A percentile compares a stretch with the other conserved stretches of the same genome.
These are phyloP conservation scores for Aphis gossypii DNA, from an alignment of 1,140 invertebrate genomes.

Conservation along the genomic window DNA sequence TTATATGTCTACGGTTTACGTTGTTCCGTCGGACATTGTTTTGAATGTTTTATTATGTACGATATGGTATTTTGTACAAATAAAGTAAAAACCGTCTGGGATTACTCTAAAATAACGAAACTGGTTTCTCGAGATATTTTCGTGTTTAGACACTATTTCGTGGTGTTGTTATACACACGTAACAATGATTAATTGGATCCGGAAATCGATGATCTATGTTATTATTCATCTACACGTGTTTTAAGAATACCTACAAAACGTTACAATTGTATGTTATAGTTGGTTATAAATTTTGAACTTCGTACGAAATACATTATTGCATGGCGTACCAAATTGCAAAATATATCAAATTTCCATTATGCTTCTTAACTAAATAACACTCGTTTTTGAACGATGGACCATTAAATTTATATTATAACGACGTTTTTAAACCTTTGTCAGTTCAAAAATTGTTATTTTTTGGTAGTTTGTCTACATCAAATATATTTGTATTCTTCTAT, in stretches of 20 bases:
- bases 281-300: neutral
- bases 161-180: neutral
- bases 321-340: neutral
- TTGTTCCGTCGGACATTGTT: neutral
- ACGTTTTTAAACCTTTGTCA: too few relatives aligned
- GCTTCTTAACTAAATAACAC: too few relatives aligned
- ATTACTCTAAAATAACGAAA: conserved; percentile 39
- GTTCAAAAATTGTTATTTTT: neutral
- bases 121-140: conserved; percentile 22
- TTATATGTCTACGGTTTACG: neutral
- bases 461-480: neutral
- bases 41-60: conserved; percentile 12
- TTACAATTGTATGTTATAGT: neutral
- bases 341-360: neutral
- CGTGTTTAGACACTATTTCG: conserved; percentile 30
- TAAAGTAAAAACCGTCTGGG: neutral
- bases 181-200: conserved; percentile 50
- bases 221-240: conserved; percentile 34
- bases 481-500: neutral
- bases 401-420: too few relatives aligned
- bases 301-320: neutral
- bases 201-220: conserved; percentile 55
- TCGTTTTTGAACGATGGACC: too few relatives aligned
- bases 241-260: neutral
- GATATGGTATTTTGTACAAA: conserved; percentile 17